Conservation (phyloP, 1,140 invertebrate species). For the Cydia fagiglandana region DNA sequence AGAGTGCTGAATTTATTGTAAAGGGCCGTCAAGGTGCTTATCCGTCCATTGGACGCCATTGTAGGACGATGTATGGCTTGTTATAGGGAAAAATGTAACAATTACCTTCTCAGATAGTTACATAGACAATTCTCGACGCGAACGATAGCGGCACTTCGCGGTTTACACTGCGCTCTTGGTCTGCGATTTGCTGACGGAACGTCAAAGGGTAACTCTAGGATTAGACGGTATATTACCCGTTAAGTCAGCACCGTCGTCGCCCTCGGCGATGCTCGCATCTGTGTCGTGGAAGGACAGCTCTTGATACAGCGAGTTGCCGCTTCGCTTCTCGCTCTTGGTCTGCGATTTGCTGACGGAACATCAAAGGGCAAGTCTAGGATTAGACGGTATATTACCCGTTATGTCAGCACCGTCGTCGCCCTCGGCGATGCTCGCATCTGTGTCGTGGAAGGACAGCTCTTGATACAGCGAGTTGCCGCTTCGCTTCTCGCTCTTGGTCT, state of each 20-base stretch:
- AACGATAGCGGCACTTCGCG: slow-evolving; percentile 91
- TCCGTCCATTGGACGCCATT: no score
- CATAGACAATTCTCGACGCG: slow-evolving; percentile 89
- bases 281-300: slow-evolving; percentile 94
- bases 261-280: slow-evolving; percentile 87
- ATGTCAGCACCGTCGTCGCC: slow-evolving; percentile 92
- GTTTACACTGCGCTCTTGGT: slow-evolving; percentile 87
- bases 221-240: slow-evolving; percentile 82
- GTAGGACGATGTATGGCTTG: no score
- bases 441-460: slow-evolving; percentile 94
- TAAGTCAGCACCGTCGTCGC: slow-evolving; percentile 91
- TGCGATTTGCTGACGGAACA: slow-evolving; percentile 82
- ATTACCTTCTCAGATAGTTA: no score
- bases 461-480: slow-evolving; percentile 95
- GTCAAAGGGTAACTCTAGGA: not conserved
- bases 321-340: slow-evolving; percentile 92
- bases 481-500: slow-evolving; percentile 92
- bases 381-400: slow-evolving; percentile 83
- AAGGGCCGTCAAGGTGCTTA: no score
- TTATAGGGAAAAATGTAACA: no score
- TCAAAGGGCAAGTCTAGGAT: not conserved
- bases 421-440: slow-evolving; percentile 86
- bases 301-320: slow-evolving; percentile 94
- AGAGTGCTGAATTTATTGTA: no score
- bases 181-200: slow-evolving; percentile 82